Evolutionary conservation across 1,140 invertebrate genomes (phyloP).

Genomic region (Diachasma alloeum): DNA sequence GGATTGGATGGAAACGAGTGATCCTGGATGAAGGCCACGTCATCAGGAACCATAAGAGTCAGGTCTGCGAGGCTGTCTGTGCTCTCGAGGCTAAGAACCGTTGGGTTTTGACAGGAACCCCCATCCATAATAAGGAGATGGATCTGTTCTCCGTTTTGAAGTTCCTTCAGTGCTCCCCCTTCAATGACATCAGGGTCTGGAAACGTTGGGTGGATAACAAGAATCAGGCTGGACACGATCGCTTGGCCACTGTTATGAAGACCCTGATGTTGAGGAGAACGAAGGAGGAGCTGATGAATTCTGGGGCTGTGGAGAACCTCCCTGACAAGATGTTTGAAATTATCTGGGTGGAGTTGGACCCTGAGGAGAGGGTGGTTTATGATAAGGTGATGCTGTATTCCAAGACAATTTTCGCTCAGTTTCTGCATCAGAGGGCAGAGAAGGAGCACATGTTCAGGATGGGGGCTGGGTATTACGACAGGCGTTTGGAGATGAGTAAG

Average conservation of each 20-base stretch:
- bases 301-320: conserved; percentile 69
- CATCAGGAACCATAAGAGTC: conserved; percentile 87
- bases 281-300: conserved; percentile 77
- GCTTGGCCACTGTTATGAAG: conserved; percentile 82
- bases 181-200: conserved; percentile 80
- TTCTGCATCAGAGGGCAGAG: conserved; percentile 76
- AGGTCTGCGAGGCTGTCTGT: conserved; percentile 77
- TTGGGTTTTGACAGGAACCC: conserved; percentile 94
- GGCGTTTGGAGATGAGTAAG: conserved; percentile 31
- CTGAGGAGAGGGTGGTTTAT: conserved; percentile 80
- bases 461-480: conserved; percentile 42
- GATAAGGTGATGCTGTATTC: conserved; percentile 79
- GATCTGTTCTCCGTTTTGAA: conserved; percentile 90
- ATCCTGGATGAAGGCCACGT: conserved; percentile 94
- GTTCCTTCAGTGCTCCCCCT: conserved; percentile 85
- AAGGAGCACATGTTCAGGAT: conserved; percentile 63
- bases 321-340: conserved; percentile 72
- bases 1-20: conserved; percentile 83
- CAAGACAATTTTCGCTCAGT: conserved; percentile 78
- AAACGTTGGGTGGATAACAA: conserved; percentile 79
- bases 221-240: conserved; percentile 73
- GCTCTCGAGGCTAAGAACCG: conserved; percentile 70
- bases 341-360: conserved; percentile 70
- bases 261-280: conserved; percentile 84
- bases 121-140: conserved; percentile 91